A percentile compares a stretch with the other conserved stretches of the same genome.
Evolutionary conservation across 2,113 vertebrate species (phyloP).

Genomic region (Leucosticte australis): DNA sequence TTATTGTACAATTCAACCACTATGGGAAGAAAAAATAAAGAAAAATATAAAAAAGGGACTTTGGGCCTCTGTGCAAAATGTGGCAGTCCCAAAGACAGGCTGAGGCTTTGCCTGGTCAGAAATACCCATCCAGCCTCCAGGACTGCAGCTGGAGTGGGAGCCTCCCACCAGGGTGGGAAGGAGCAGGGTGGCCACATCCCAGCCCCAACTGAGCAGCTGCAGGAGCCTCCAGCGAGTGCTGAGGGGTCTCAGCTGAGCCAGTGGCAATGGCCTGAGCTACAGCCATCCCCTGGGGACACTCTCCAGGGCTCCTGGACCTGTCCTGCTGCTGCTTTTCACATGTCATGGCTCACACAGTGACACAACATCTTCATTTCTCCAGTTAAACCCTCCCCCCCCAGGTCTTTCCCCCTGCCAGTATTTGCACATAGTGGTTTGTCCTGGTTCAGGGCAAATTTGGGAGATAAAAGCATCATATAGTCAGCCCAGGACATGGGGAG

Average conservation of each 20-base stretch:
- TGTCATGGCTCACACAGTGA: neutral
- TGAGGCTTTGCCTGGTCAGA: neutral
- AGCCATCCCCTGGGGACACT: neutral
- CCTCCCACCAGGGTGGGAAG: fast-evolving
- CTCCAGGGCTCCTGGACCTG: neutral
- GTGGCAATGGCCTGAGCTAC: neutral
- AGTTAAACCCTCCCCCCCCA: neutral
- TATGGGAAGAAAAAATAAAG: fast-evolving
- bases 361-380: neutral
- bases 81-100: neutral
- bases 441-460: no score
- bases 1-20: neutral
- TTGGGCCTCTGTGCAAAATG: neutral
- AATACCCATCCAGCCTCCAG: neutral
- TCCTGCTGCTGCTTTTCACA: neutral
- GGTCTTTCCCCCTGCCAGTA: neutral
- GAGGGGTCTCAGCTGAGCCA: neutral
- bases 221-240: neutral
- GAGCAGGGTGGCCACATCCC: neutral
- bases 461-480: no score
- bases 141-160: neutral
- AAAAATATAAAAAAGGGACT: neutral
- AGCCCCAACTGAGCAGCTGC: neutral
- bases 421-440: neutral
- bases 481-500: no score